Evolutionary conservation across 2,888 invertebrate genomes (phyloP), one percentile per base, ranked within the genome.

Genomic region (Acutogordius australiensis): DNA sequence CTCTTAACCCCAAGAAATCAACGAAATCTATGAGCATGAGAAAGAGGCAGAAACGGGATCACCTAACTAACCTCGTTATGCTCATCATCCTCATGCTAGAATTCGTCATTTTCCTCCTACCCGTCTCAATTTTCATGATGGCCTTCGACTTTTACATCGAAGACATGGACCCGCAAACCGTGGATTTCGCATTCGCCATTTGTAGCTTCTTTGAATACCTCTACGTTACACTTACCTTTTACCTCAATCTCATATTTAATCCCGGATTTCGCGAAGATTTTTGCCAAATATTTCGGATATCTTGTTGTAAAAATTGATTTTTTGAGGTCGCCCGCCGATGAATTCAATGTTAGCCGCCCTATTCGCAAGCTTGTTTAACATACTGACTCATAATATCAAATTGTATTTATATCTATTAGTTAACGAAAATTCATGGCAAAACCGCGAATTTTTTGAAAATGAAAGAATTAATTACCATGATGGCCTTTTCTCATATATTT

Each of bases 101-200:
- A 51, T 51, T 51, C 23, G 4, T 51, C 8, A 4, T 51, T 51
- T 51, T 51, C 4, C 23, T 51, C 4, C 26, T 51, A 51, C 51
- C 51, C 4, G 13, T 51, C 26, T 51, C 51, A 21, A 51, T 51
- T n/a, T 51, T 51, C 23, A 51, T 51, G 13, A 23, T 23, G 4
- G 23, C 23, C 23, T 8, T 51, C 23, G 51, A 51, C 26, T n/a
- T 23, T n/a, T 51, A 51, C 23, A 4, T 21, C 8, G n/a, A 4
- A 21, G 13, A 51, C 23, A 8, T 21, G 23, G 51, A 51, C 4
- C 18, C 8, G 4, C 8, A 8, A 4, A n/a, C 26, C 4, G 13
- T 51, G 23, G 26, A 51, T 51, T 51, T 51, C 26, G 26, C 51
- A n/a, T 51, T 51, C 26, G 51, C 51, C 51, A 21, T 51, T 23